Base-by-base conservation (phyloP, 2,888 invertebrate species). In the Escarpia spicata region DNA sequence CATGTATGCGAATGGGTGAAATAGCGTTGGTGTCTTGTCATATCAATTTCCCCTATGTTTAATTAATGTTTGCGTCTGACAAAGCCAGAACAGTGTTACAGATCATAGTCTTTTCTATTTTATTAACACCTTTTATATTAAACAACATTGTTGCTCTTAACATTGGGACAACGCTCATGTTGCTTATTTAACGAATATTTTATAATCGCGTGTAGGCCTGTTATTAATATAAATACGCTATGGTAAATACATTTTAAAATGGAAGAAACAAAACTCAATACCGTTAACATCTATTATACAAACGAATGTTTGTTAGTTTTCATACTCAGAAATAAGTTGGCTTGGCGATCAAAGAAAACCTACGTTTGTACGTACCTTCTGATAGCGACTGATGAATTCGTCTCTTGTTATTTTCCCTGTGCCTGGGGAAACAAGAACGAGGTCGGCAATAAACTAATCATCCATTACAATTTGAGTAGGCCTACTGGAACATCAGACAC, bases 361-460 rank as follows among this genome's bases (percentile, higher is more conserved):
- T 52, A 52, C 12, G 12, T 52, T 52, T 19, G 60, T 75, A 26
- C 75, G 26, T 75, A 75, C 75, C 75, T 75, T 75, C 26, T 75
- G 75, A 75, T 75, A 75, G 19, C 75, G 75, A 75, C 19, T 26
- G n/a, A 75, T 75, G 75, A 75, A 75, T 75, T 75, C 75, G n/a
- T 75, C 75, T n/a, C n/a, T 75, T n/a, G 75, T 75, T 75, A 75
- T 15, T 75, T 75, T 75, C n/a, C 75, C 75, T 75, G 75, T 75
- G 19, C 75, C 75, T 75, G 26, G 26, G 26, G 19, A 75, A n/a
- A 60, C 60, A 60, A 60, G 19, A 75, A 75, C 26, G 75, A 75
- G 75, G 19, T 75, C 75, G 75, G 19, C 6, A 75, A 75, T n/a
- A 15, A 75, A 75, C n/a, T 75, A 75, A 75, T 26, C 75, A 75